These are phyloP conservation scores for Alentia gelatinosa DNA, from an alignment of 2,888 invertebrate genomes.

Conservation along the genomic window DNA sequence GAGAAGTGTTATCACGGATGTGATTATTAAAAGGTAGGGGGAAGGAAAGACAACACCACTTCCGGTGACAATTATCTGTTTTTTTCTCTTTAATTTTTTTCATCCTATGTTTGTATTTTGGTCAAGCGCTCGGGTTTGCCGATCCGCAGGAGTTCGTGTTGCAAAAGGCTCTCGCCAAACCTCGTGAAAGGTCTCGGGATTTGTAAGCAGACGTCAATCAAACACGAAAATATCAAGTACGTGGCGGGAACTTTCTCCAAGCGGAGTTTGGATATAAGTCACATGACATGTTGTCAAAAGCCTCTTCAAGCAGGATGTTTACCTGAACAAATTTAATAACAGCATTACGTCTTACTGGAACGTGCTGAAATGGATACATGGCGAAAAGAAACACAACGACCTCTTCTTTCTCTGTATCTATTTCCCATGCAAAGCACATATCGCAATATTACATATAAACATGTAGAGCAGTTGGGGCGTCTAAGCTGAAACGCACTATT, in stretches of 20 bases:
- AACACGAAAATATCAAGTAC: background rate
- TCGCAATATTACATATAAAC: too few relatives aligned
- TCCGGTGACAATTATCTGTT: background rate
- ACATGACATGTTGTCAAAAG: background rate
- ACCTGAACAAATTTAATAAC: background rate
- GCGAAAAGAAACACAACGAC: background rate
- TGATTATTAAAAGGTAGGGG: constrained; percentile 1
- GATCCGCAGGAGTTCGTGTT: too few relatives aligned
- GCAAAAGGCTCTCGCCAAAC: background rate
- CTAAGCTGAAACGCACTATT: too few relatives aligned
- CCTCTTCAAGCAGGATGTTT: background rate
- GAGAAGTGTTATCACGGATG: background rate
- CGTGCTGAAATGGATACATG: background rate
- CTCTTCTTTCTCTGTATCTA: too few relatives aligned
- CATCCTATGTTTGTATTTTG: too few relatives aligned
- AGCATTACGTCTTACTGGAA: background rate
- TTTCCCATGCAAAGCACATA: too few relatives aligned
- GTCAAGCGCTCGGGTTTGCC: too few relatives aligned
- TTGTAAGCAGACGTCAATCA: background rate
- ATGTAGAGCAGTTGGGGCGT: too few relatives aligned
- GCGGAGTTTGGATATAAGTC: background rate
- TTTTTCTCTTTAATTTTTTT: background rate
- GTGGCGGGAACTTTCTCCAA: background rate
- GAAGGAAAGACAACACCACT: background rate
- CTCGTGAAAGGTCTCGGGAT: background rate